A percentile compares a stretch with the other conserved stretches of the same genome.
Evolutionary conservation across 1,140 invertebrate species (phyloP).

Genomic region (Chelonus insularis): DNA sequence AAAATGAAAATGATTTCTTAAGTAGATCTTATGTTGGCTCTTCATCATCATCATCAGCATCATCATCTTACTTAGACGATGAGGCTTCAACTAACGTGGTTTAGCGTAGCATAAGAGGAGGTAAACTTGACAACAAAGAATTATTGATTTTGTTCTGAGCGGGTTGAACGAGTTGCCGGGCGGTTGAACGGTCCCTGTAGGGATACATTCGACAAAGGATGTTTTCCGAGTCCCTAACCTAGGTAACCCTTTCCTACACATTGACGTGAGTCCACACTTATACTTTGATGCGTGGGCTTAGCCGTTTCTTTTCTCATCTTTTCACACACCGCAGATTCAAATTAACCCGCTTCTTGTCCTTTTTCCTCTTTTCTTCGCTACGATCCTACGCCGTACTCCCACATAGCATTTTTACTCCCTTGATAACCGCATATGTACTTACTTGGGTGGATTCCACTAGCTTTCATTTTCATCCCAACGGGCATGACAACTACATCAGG

Average conservation of each 20-base stretch:
- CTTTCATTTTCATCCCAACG: conserved; percentile 51
- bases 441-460: too few species aligned
- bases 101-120: conserved; percentile 52
- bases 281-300: not conserved
- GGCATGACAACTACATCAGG: conserved; percentile 31
- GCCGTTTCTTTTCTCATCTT: conserved; percentile 34
- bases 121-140: conserved; percentile 58
- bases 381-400: conserved; percentile 32
- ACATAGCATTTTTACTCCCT: conserved; percentile 28
- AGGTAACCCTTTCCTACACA: conserved; percentile 54
- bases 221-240: conserved; percentile 60
- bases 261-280: not conserved
- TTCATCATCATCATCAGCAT: not conserved
- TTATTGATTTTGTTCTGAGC: conserved; percentile 56
- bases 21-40: too few species aligned
- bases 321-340: conserved; percentile 5
- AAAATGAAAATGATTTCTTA: too few species aligned
- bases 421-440: not conserved
- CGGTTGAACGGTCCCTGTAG: conserved; percentile 54
- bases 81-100: conserved; percentile 45
- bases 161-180: conserved; percentile 56
- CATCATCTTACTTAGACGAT: conserved; percentile 3
- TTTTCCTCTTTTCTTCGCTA: conserved; percentile 37
- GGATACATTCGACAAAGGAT: conserved; percentile 58
- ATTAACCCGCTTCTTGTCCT: conserved; percentile 31